Evolutionary conservation across 2,797 vertebrate genomes (phyloP), one percentile per base, ranked within the genome.

Genomic region (Chrysolophus pictus): DNA sequence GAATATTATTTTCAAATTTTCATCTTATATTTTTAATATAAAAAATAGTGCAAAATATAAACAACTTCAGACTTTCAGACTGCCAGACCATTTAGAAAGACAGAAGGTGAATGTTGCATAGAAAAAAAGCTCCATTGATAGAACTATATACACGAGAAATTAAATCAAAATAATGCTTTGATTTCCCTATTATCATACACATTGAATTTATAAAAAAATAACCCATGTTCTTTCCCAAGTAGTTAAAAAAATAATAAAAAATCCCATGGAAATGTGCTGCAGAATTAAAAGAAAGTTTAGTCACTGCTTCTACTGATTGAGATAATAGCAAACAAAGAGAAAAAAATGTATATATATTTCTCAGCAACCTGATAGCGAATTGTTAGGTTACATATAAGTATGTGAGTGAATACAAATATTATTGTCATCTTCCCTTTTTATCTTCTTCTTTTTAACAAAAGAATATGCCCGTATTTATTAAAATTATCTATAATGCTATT

Each of bases 311-410:
- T 65, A n/a, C 7, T 49, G 18, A 81, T 3, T 41, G 26, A 79
- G 62, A 2, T 22, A 60, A 64, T 4, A 18, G 42, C 33, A 79
- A 82, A 65, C 2, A 15, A 2, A 2, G 0, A 0, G 2, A 4
- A 1, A 11, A 46, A 46, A 63, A 4, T 4, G 60, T 6, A 46
- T 6, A 46, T 9, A 4, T 31, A 60, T 47, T 72, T 82, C 18
- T n/a, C 62, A 37, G 37, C 41, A 28, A 26, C 3, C 29, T 37
- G 9, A 47, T 15, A 58, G 4, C 4, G 3, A 70, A 58, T 26
- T 68, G 80, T 78, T 58, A 60, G 14, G 9, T 72, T 16, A 29
- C 58, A 26, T 58, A 3, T 13, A 49, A 21, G 4, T 55, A 49
- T n/a, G 71, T 75, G 24, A 31, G 6, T 11, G 11, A 64, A 67